Evolutionary conservation across 2,888 invertebrate genomes (phyloP), one percentile per base, ranked within the genome.

Genomic region (Masnerella sp.): DNA sequence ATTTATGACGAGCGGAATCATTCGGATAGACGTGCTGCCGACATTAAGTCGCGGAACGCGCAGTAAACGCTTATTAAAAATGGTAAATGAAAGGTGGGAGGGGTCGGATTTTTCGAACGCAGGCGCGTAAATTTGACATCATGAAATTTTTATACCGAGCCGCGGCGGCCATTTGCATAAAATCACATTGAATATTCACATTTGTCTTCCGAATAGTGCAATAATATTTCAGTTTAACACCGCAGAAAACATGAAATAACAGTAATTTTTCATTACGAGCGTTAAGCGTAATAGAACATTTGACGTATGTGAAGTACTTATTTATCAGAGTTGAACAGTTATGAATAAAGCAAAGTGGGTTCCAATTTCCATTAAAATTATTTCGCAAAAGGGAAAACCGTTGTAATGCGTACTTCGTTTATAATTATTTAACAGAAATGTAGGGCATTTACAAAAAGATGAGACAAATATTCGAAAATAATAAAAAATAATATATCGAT

Each of bases 181-280:
- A 59, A 59, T 68, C 45, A 7, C 52, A 59, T 43, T 68, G 59
- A 68, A 68, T 59, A 68, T 68, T 68, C 58, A 59, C 68, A 68
- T 59, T 68, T 30, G 59, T 68, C 68, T 59, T 58, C 36, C 11
- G 42, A 68, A 51, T 42, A 43, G 42, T 30, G 51, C 20, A 68
- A 68, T 68, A 68, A 58, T 43, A 51, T 68, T 68, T 68, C 34
- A 68, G 51, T 51, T 68, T 43, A 68, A 36, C 51, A 42, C 14
- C 22, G 58, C 49, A 36, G 36, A 58, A 59, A 68, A 58, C 34
- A 22, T 12, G 14, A 56, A 67, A 49, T 56, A 67, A 67, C 56
- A 65, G 56, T 56, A 65, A 65, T 65, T 54, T 56, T 47, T 56
- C 65, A 65, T 56, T 65, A 56, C 49, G 45, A 32, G 52, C 34